phyloP scores from a whole-genome alignment of 2,888 invertebrate species.

The Uropetala carovei region DNA sequence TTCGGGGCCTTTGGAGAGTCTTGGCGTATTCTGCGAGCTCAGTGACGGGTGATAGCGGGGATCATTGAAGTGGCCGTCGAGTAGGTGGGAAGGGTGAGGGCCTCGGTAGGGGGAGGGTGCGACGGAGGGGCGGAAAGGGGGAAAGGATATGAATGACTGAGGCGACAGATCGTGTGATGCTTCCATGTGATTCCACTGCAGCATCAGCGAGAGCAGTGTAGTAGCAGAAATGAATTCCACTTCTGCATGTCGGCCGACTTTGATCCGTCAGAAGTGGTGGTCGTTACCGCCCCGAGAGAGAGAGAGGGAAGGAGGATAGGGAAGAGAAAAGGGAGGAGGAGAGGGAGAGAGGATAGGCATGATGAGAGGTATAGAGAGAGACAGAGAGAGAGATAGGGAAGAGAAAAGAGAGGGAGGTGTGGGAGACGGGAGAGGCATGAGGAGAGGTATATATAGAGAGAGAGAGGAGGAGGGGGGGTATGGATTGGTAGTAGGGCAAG shows the following conservation, averaged over 20 bases:
- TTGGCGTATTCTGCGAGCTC: too few relatives aligned
- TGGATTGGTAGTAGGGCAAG: background rate
- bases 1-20: too few relatives aligned
- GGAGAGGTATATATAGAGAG: background rate
- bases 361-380: background rate
- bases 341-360: background rate
- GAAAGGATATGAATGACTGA: background rate
- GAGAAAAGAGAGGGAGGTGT: background rate
- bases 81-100: too few relatives aligned
- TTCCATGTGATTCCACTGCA: background rate
- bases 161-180: slow-evolving; percentile 21
- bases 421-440: background rate
- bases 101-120: background rate
- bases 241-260: slow-evolving; percentile 20
- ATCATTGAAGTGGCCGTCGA: too few relatives aligned
- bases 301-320: background rate
- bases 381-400: background rate
- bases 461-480: too few relatives aligned
- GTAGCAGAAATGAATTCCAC: background rate
- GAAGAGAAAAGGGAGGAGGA: background rate
- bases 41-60: too few relatives aligned
- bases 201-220: background rate
- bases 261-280: slow-evolving; percentile 19
- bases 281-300: background rate
- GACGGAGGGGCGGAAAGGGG: background rate